Conservation (phyloP, 2,797 vertebrate genomes). For the Leptatherina wallacei region DNA sequence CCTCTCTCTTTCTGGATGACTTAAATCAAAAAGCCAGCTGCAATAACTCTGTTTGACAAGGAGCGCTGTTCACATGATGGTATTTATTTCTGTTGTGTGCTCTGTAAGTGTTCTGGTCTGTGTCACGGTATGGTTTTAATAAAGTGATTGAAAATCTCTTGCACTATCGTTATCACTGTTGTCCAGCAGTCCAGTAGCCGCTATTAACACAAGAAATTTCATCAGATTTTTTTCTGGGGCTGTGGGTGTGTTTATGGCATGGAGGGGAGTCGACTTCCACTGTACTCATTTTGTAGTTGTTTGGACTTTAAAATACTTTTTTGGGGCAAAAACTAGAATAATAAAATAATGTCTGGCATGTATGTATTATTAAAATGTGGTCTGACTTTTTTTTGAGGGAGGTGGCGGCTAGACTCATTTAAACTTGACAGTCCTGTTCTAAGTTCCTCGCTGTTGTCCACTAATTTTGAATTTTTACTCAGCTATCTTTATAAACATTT, state of each 20-base stretch:
- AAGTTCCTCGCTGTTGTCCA: not conserved
- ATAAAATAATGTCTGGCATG: not conserved
- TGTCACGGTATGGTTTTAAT: conserved; percentile 87
- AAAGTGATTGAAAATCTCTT: conserved; percentile 75
- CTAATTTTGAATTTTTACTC: not conserved
- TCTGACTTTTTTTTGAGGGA: too few species aligned
- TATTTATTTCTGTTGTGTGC: conserved; percentile 87
- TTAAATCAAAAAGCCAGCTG: conserved; percentile 80
- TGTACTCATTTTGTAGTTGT: not conserved
- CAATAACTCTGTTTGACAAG: conserved; percentile 85
- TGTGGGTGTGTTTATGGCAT: not conserved
- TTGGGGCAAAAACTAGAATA: not conserved
- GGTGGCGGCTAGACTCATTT: too few species aligned
- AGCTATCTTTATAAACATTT: too few species aligned
- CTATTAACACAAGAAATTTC: not conserved
- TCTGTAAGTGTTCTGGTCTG: conserved; percentile 83
- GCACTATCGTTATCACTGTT: conserved; percentile 4
- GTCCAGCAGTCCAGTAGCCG: not conserved
- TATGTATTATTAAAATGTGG: not conserved
- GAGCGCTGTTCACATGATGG: conserved; percentile 85
- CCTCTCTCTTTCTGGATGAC: conserved; percentile 79
- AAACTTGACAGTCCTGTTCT: not conserved
- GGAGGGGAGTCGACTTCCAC: not conserved
- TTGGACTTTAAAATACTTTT: not conserved
- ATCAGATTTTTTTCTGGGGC: not conserved